Percentiles rank a stretch among this genome's conserved stretches.
phyloP scores from a whole-genome alignment of 2,797 vertebrate species.

The Chiroxiphia lanceolata region DNA sequence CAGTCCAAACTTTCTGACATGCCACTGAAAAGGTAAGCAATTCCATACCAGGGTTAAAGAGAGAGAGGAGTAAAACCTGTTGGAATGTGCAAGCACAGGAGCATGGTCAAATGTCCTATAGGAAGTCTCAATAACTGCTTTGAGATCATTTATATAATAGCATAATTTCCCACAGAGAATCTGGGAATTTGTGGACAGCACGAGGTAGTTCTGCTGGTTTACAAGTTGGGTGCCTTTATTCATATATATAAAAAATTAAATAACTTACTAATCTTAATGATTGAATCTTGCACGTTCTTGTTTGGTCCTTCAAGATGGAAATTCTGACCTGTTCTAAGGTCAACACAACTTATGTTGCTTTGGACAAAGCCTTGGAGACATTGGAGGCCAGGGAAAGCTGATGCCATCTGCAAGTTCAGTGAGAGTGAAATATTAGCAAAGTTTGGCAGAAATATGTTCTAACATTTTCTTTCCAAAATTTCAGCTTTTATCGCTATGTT shows the following conservation, averaged over 20 bases:
- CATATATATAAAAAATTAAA: neutral
- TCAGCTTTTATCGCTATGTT: constrained; percentile 94
- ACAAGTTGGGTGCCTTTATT: neutral
- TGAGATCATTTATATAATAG: neutral
- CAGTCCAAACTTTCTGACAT: constrained; percentile 97
- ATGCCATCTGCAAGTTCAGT: neutral
- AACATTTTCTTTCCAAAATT: constrained; percentile 43
- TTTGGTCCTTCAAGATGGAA: neutral
- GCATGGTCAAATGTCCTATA: neutral
- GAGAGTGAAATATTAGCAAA: neutral
- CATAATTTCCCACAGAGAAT: neutral
- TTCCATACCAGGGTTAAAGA: neutral
- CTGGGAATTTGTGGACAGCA: neutral
- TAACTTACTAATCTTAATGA: neutral
- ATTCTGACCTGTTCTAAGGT: neutral
- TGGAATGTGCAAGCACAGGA: neutral
- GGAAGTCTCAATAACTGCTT: neutral
- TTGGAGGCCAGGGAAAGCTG: neutral
- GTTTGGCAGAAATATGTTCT: neutral
- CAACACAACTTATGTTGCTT: neutral
- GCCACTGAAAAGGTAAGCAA: constrained; percentile 94
- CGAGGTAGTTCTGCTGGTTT: neutral
- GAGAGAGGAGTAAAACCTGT: neutral
- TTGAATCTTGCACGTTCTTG: neutral
- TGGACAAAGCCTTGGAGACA: neutral